Base-by-base conservation (phyloP, 2,113 vertebrate species). In the Tragelaphus imberbis region DNA sequence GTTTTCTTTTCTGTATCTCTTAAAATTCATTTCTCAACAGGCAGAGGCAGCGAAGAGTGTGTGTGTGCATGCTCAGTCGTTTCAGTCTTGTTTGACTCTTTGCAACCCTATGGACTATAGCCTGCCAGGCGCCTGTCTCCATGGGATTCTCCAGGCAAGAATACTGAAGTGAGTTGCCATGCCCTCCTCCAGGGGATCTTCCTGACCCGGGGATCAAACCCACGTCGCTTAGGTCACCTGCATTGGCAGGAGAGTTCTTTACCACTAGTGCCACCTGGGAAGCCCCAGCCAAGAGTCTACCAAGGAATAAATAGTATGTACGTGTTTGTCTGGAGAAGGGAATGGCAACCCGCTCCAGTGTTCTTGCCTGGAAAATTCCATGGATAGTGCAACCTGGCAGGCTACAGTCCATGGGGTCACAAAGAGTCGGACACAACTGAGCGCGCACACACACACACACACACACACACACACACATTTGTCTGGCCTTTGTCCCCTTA, bases 381-480 rank as follows among this genome's bases (percentile, higher is more conserved):
- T 23, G 68, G n/a, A 40, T 40, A 23, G 10, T 23, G 19, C 5
- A 23, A 10, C n/a, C 68, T 40, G n/a, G n/a, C n/a, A 71, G 21
- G 19, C 68, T 12, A 40, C n/a, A 40, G 68, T 40, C n/a, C 68
- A 40, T 3, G 19, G 10, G 10, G n/a, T 40, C 2, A 5, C 68
- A 40, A n/a, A 68, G n/a, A 40, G 68, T 12, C 0, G 0, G n/a
- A 71, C 21, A 23, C 0, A 2, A 36, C n/a, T 23, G n/a, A 71
- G 63, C 6, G 2, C 13, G 0, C 30, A 63, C 27, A 61, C 27
- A 14, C 58, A 13, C 12, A 23, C 21, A 10, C 27, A 14, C 59
- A 27, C 58, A 28, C 25, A 16, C 30, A 63, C 61, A 33, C 61
- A 61, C 61, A 59, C 58, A 27, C 25, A 17, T 93, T 49, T 49